Percentiles rank a stretch among this genome's conserved stretches.
These are phyloP conservation scores for Harlomillsia oculata DNA, from an alignment of 1,140 invertebrate species.

Conservation along the genomic window DNA sequence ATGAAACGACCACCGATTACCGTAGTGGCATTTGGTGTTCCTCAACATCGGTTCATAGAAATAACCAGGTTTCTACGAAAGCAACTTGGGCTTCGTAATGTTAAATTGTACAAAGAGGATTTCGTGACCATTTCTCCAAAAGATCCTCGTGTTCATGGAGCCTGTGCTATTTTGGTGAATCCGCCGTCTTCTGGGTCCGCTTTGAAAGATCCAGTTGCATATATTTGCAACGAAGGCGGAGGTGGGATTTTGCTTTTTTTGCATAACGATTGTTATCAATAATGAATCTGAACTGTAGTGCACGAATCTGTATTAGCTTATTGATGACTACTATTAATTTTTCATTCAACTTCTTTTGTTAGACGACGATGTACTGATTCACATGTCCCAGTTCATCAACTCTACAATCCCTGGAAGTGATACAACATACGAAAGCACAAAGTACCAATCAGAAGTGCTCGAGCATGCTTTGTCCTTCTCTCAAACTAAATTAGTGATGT, in stretches of 20 bases:
- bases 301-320: not conserved
- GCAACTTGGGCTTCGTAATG: constrained; percentile 16
- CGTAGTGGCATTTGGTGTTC: constrained; percentile 22
- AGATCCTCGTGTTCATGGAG: constrained; percentile 15
- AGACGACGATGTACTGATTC: constrained; percentile 17
- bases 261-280: not conserved
- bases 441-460: too few relatives aligned
- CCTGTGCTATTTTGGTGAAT: constrained; percentile 26
- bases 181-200: constrained; percentile 27
- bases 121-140: constrained; percentile 14
- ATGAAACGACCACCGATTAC: constrained; percentile 12
- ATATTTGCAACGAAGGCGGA: constrained; percentile 27
- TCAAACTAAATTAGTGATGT: constrained; percentile 21
- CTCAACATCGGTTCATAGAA: constrained; percentile 11
- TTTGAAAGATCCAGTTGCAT: constrained; percentile 28
- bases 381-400: constrained; percentile 12
- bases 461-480: constrained; percentile 20
- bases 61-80: constrained; percentile 10
- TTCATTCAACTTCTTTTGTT: not conserved
- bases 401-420: not conserved
- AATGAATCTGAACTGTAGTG: not conserved
- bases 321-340: not conserved
- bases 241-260: not conserved
- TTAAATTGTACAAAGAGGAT: constrained; percentile 18
- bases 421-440: constrained; percentile 1